Evolutionary conservation across 1,140 invertebrate genomes (phyloP).

Genomic region (Macrosteles quadrilineatus): DNA sequence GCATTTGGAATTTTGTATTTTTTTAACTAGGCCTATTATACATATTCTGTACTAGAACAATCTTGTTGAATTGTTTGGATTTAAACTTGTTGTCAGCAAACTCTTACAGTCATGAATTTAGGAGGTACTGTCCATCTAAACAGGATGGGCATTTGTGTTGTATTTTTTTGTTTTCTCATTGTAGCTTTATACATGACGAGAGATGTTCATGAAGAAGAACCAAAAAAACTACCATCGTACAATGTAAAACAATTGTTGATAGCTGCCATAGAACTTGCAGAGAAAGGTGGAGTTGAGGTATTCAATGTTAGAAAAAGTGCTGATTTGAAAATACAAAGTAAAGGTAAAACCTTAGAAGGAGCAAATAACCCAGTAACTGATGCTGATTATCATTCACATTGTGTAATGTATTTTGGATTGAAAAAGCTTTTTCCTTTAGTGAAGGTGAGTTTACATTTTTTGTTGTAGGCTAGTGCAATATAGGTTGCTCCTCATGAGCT

Average conservation of each 20-base stretch:
- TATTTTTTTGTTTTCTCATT: conserved; percentile 54
- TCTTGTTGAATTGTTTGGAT: too few relatives aligned
- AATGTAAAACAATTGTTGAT: conserved; percentile 75
- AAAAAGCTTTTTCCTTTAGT: conserved; percentile 73
- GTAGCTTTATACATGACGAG: conserved; percentile 56
- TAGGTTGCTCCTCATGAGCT: too few relatives aligned
- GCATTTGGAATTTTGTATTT: too few relatives aligned
- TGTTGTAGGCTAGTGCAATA: too few relatives aligned
- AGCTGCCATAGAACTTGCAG: conserved; percentile 74
- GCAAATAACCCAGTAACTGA: conserved; percentile 84
- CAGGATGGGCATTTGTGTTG: conserved; percentile 58
- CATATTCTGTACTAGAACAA: too few relatives aligned
- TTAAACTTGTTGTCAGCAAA: too few relatives aligned
- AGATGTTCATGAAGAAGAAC: conserved; percentile 31
- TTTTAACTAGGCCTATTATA: too few relatives aligned
- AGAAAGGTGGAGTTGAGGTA: conserved; percentile 77
- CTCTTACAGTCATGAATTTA: conserved; percentile 60
- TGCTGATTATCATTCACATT: conserved; percentile 87
- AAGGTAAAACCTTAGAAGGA: conserved; percentile 90
- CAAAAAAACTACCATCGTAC: conserved; percentile 52
- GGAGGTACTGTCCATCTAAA: conserved; percentile 65
- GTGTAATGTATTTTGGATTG: conserved; percentile 80
- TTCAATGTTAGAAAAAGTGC: conserved; percentile 60
- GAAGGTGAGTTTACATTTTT: too few relatives aligned
- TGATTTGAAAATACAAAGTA: conserved; percentile 67